phyloP scores from a whole-genome alignment of 1,140 invertebrate species.

The Tigriopus japonicus region DNA sequence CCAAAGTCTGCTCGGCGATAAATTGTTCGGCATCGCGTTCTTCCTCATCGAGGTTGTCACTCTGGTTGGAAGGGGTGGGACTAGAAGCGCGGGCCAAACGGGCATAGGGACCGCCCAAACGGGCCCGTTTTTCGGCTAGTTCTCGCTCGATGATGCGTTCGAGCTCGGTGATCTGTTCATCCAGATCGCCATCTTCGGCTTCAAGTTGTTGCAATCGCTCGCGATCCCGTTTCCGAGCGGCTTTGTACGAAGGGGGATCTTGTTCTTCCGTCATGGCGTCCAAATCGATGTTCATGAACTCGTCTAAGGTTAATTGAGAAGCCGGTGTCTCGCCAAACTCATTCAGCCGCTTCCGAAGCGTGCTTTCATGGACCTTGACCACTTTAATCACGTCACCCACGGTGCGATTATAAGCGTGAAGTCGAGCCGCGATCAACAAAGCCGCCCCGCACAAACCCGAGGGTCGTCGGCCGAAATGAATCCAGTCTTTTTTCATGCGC shows the following conservation, averaged over 20 bases:
- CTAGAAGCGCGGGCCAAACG: not conserved
- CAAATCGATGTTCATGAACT: constrained; percentile 91
- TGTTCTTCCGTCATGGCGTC: constrained; percentile 57
- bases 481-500: constrained; percentile 94
- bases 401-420: constrained; percentile 75
- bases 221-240: constrained; percentile 62
- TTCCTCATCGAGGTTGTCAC: constrained; percentile 11
- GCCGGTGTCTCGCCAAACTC: constrained; percentile 94
- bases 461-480: constrained; percentile 82
- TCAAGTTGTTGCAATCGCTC: constrained; percentile 27
- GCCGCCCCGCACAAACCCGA: constrained; percentile 88
- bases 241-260: constrained; percentile 85
- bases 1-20: constrained; percentile 19
- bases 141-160: constrained; percentile 35
- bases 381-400: constrained; percentile 79
- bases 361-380: constrained; percentile 87
- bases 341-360: constrained; percentile 66
- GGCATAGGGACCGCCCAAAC: constrained; percentile 17
- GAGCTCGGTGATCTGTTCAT: constrained; percentile 28
- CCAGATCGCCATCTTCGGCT: constrained; percentile 32
- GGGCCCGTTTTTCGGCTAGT: constrained; percentile 33
- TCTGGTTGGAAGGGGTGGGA: not conserved
- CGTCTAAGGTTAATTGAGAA: constrained; percentile 69
- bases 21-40: constrained; percentile 18
- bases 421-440: constrained; percentile 43